Evolutionary conservation across 1,140 invertebrate genomes (phyloP).

Genomic region (Euwallacea fornicatus): DNA sequence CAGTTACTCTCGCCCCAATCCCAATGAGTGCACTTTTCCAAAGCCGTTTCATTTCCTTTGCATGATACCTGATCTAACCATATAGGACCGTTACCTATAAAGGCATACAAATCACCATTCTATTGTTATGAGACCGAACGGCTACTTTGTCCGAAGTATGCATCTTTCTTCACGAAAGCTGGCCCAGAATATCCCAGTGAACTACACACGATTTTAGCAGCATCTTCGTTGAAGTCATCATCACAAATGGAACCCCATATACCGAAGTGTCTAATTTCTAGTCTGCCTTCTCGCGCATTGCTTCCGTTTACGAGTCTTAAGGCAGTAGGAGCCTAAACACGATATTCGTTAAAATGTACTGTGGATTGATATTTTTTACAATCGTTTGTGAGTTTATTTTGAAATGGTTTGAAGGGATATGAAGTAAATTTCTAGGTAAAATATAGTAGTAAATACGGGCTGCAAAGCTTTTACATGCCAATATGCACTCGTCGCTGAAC

Average conservation of each 20-base stretch:
- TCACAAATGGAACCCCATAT: slow-evolving; percentile 81
- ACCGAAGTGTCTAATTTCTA: slow-evolving; percentile 70
- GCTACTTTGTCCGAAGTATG: slow-evolving; percentile 55
- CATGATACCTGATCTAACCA: slow-evolving; percentile 76
- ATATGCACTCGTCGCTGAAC: too few species aligned
- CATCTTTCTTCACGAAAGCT: slow-evolving; percentile 59
- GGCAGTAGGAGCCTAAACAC: slow-evolving; percentile 58
- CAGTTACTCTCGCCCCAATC: slow-evolving; percentile 74
- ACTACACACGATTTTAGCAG: slow-evolving; percentile 68
- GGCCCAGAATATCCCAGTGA: slow-evolving; percentile 63
- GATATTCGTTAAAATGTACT: background rate
- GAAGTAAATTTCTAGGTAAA: background rate
- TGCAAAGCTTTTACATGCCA: too few species aligned
- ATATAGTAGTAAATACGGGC: too few species aligned
- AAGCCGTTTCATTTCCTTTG: slow-evolving; percentile 65
- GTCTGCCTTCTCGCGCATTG: slow-evolving; percentile 61
- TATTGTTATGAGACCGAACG: background rate
- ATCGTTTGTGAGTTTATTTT: background rate
- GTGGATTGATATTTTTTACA: too few species aligned
- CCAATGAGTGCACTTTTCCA: slow-evolving; percentile 65
- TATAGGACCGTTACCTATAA: slow-evolving; percentile 63
- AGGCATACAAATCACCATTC: slow-evolving; percentile 22
- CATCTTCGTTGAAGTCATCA: slow-evolving; percentile 69
- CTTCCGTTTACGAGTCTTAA: slow-evolving; percentile 66
- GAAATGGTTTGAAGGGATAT: background rate